Conservation (phyloP, 64 coral and sea anemone genomes). For the Pachyseris speciosa region DNA sequence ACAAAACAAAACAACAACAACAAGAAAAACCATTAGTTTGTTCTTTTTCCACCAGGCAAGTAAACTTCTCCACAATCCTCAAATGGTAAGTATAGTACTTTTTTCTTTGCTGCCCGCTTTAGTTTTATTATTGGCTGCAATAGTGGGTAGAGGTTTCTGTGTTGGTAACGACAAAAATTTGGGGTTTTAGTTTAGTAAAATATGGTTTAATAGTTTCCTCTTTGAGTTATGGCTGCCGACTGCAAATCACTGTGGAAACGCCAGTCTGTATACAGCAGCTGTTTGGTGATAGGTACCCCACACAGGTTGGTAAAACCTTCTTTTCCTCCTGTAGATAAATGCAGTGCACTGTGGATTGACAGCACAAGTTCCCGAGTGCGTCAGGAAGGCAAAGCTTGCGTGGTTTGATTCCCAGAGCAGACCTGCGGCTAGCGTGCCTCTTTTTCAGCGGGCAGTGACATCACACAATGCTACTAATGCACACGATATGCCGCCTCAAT, state of each 20-base stretch:
- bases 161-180: too few species aligned
- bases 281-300: not conserved
- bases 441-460: constrained; percentile 10
- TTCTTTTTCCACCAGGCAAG: constrained; percentile 18
- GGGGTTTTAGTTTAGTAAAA: too few species aligned
- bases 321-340: constrained; percentile 47
- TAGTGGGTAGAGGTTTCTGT: too few species aligned
- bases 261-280: too few species aligned
- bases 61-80: constrained; percentile 56
- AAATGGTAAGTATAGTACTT: constrained; percentile 41
- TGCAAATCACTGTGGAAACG: too few species aligned
- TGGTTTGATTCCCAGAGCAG: constrained; percentile 22
- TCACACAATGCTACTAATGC: not conserved
- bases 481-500: not conserved
- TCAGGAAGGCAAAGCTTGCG: constrained; percentile 35
- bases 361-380: constrained; percentile 31
- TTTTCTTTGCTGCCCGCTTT: too few species aligned
- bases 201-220: too few species aligned
- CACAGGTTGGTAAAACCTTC: not conserved
- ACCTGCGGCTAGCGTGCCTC: constrained; percentile 37
- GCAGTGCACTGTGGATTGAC: constrained; percentile 43
- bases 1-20: too few species aligned
- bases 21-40: too few species aligned
- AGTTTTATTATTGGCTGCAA: not conserved
- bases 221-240: too few species aligned